Conservation (phyloP, 2,797 vertebrate genomes). For the Tokudaia tokunoshimensis region DNA sequence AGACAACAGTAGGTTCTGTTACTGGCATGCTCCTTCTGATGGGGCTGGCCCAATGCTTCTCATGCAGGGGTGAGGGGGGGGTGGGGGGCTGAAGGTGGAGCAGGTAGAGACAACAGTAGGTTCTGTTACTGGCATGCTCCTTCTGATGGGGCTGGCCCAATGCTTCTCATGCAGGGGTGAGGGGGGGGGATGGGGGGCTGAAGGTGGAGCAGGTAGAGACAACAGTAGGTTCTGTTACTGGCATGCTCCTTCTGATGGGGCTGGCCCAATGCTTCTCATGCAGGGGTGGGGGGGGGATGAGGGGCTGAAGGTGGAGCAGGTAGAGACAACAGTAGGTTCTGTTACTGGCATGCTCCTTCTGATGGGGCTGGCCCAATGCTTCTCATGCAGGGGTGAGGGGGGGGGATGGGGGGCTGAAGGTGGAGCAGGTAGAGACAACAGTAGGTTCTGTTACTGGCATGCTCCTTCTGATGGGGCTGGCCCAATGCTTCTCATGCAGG, state of each 20-base stretch:
- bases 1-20: slow-evolving; percentile 85
- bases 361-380: not conserved
- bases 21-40: too few species aligned
- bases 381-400: not conserved
- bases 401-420: slow-evolving; percentile 64
- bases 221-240: slow-evolving; percentile 83
- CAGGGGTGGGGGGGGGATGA: too few species aligned
- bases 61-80: not conserved
- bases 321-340: slow-evolving; percentile 85
- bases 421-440: slow-evolving; percentile 82
- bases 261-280: not conserved
- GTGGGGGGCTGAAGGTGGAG: slow-evolving; percentile 74
- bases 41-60: not conserved
- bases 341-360: not conserved
- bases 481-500: not conserved
- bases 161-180: not conserved
- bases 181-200: not conserved
- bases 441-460: slow-evolving; percentile 81
- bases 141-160: not conserved
- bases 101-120: slow-evolving; percentile 85
- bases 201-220: slow-evolving; percentile 82
- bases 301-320: slow-evolving; percentile 79
- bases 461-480: not conserved
- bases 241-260: not conserved
- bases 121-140: slow-evolving; percentile 13